Conservation (phyloP, 2,113 vertebrate genomes). For the Danionella cerebrum region DNA sequence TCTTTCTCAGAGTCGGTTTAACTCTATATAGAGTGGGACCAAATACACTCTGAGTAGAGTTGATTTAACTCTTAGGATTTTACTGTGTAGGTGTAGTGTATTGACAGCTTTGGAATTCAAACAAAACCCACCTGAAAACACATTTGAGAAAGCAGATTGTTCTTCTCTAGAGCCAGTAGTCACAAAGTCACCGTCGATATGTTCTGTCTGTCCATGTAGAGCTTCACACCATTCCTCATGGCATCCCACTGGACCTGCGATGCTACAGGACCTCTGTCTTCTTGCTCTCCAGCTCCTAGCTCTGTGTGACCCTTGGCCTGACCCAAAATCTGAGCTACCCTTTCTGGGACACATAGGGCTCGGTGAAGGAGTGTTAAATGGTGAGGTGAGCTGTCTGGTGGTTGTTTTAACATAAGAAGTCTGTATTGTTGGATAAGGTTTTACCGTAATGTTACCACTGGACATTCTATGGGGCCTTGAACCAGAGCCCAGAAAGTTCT, state of each 20-base stretch:
- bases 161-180: slow-evolving; percentile 61
- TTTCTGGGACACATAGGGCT: slow-evolving; percentile 71
- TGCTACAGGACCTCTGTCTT: slow-evolving; percentile 72
- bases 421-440: slow-evolving; percentile 75
- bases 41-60: too few species aligned
- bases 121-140: slow-evolving; percentile 83
- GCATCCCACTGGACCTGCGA: slow-evolving; percentile 64
- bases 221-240: slow-evolving; percentile 77
- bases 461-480: slow-evolving; percentile 49
- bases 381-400: slow-evolving; percentile 87
- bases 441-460: slow-evolving; percentile 54
- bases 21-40: too few species aligned
- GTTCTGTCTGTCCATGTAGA: slow-evolving; percentile 49
- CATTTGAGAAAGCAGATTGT: slow-evolving; percentile 70
- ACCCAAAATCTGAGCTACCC: slow-evolving; percentile 38
- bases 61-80: too few species aligned
- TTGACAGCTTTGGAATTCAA: too few species aligned
- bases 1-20: too few species aligned
- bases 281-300: slow-evolving; percentile 45
- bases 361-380: slow-evolving; percentile 69
- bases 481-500: slow-evolving; percentile 41
- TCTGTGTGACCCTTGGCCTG: slow-evolving; percentile 19
- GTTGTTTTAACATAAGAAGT: slow-evolving; percentile 92
- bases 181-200: slow-evolving; percentile 50
- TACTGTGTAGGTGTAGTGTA: too few species aligned